Evolutionary conservation across 92 coral and sea anemone genomes (phyloP).

Genomic region (Montipora capitata): DNA sequence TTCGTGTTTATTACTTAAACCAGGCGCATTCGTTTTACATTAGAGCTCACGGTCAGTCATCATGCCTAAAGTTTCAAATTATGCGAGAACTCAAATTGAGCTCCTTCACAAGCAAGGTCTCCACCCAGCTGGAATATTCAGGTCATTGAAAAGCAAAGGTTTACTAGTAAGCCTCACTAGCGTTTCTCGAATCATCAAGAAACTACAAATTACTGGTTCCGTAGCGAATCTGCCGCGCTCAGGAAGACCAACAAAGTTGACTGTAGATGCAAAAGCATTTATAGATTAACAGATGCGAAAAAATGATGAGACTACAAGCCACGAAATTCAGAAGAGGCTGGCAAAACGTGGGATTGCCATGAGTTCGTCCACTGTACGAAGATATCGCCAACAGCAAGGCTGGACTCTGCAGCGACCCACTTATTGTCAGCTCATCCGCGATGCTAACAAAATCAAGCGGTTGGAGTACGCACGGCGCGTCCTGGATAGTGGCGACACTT

Average conservation of each 20-base stretch:
- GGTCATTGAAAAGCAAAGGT: slow-evolving; percentile 16
- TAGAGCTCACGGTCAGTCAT: neutral
- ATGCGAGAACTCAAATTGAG: slow-evolving; percentile 12
- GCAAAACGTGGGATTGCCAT: slow-evolving; percentile 18
- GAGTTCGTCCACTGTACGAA: slow-evolving; percentile 42
- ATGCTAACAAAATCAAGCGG: slow-evolving; percentile 42
- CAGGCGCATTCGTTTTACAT: slow-evolving; percentile 2
- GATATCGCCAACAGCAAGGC: slow-evolving; percentile 13
- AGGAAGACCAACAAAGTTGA: slow-evolving; percentile 49
- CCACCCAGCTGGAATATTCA: slow-evolving; percentile 23
- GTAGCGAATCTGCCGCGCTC: slow-evolving; percentile 22
- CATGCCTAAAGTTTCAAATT: slow-evolving; percentile 10
- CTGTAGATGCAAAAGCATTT: slow-evolving; percentile 17
- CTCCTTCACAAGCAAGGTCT: slow-evolving; percentile 17
- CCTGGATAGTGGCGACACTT: slow-evolving; percentile 31
- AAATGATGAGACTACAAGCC: slow-evolving; percentile 50
- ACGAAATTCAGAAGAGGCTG: slow-evolving; percentile 14
- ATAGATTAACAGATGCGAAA: slow-evolving; percentile 42
- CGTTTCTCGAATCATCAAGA: slow-evolving; percentile 31
- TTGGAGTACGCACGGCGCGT: slow-evolving; percentile 31
- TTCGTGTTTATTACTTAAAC: neutral
- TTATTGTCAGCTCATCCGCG: slow-evolving; percentile 54
- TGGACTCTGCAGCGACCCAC: slow-evolving; percentile 38
- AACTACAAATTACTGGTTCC: slow-evolving; percentile 19
- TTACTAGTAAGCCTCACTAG: slow-evolving; percentile 22